These are phyloP conservation scores for Macrosteles quadrilineatus DNA, from an alignment of 1,140 invertebrate genomes.

Conservation along the genomic window DNA sequence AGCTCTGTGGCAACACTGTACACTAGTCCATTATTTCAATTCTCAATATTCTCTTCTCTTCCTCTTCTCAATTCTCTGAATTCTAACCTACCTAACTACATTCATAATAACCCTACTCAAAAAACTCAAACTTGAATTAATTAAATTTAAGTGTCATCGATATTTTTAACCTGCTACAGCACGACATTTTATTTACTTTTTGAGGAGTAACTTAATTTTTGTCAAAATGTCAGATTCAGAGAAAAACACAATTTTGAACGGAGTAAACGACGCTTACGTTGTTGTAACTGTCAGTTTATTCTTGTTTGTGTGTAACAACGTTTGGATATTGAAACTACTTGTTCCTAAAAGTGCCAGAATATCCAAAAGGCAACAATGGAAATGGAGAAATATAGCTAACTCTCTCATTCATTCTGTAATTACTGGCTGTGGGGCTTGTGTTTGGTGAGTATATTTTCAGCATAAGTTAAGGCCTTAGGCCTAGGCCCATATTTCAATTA, in stretches of 20 bases:
- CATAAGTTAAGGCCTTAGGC: background rate
- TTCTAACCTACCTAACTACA: too few relatives aligned
- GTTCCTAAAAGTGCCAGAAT: constrained; percentile 36
- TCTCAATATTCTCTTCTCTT: too few relatives aligned
- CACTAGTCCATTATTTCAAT: too few relatives aligned
- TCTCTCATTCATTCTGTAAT: constrained; percentile 53
- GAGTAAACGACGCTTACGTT: constrained; percentile 23
- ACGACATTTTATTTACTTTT: too few relatives aligned
- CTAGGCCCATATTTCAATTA: background rate
- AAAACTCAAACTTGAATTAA: too few relatives aligned
- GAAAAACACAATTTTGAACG: background rate
- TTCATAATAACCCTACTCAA: too few relatives aligned
- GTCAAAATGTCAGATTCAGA: background rate
- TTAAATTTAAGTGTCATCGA: too few relatives aligned
- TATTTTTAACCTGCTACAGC: too few relatives aligned
- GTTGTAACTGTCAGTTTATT: constrained; percentile 17
- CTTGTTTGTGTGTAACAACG: constrained; percentile 28
- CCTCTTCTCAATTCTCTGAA: too few relatives aligned
- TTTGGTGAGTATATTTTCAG: constrained; percentile 12
- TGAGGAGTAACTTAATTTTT: background rate
- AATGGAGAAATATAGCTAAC: constrained; percentile 53
- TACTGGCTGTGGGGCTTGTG: constrained; percentile 47
- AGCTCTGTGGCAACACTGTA: too few relatives aligned
- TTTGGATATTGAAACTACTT: constrained; percentile 21
- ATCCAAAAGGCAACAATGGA: constrained; percentile 45